Evolutionary conservation across 2,797 vertebrate genomes (phyloP), one percentile per base, ranked within the genome.

Genomic region (Heliangelus exortis): DNA sequence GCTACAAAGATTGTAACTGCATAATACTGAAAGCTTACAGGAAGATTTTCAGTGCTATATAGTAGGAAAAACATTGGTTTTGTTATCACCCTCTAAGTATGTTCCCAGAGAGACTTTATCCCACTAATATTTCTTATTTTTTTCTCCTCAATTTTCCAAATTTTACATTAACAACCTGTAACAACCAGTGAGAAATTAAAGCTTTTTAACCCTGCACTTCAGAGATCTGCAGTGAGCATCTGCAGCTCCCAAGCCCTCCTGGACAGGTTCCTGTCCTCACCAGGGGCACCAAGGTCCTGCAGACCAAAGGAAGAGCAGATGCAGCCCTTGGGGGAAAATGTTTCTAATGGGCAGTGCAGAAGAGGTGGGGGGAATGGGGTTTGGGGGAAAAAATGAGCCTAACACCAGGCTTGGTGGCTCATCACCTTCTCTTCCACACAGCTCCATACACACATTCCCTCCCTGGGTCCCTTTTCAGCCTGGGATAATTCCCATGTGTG

Each of bases 201-300:
- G 6, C 6, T 48, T 34, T 28, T 50, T 18, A 8, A 16, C 0
- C 0, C 12, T 39, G 21, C 7, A 22, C 0, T 20, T 76, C 29
- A 11, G 7, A 39, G 33, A 14, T 54, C 6, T n/a, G 22, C 10
- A 48, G 17, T 0, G 1, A 28, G 28, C 41, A 67, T 29, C 47
- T 76, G 26, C 47, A 65, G 50, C 41, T 61, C 50, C 67, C 65
- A 4, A 22, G 51, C 19, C 31, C 9, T 34, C 11, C 0, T 1
- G 8, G 31, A 7, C 1, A 2, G 16, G 19, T 51, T 5, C 3
- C 21, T 19, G 5, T n/a, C 22, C 29, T 25, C 29, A 18, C 34
- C 9, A 7, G 39, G 25, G 13, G 8, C 39, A 41, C 13, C 39
- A 41, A 41, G 39, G 39, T 14, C 39, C 39, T 41, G 39, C 39